Evolutionary conservation across 2,113 vertebrate genomes (phyloP).

Genomic region (Maccullochella peelii): DNA sequence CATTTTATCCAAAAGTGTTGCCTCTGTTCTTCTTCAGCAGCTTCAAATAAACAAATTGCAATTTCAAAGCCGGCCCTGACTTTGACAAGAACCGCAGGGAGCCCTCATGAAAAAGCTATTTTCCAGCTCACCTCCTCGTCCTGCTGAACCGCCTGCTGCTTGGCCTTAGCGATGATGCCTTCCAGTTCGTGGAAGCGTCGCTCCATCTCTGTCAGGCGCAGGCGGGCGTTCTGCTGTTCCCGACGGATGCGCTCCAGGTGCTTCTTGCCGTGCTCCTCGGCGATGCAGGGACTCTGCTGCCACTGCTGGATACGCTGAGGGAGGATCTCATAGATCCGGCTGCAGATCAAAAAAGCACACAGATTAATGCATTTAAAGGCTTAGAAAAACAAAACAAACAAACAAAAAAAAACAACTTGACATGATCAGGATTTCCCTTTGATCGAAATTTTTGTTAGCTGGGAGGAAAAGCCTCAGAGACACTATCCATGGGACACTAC

Average conservation of each 20-base stretch:
- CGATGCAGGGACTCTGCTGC: conserved; percentile 97
- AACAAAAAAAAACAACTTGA: background rate
- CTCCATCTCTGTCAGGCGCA: conserved; percentile 95
- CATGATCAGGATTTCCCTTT: background rate
- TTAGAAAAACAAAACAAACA: too few relatives aligned
- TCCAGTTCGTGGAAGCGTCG: conserved; percentile 95
- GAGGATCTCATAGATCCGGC: conserved; percentile 96
- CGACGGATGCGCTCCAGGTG: conserved; percentile 93
- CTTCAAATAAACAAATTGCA: background rate
- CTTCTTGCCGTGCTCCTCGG: conserved; percentile 95
- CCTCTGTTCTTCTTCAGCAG: background rate
- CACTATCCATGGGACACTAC: background rate
- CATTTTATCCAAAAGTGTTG: background rate
- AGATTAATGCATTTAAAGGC: background rate
- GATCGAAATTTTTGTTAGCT: background rate
- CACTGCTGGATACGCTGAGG: conserved; percentile 97
- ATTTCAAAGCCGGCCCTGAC: background rate
- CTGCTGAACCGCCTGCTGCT: conserved; percentile 93
- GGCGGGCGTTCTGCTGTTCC: conserved; percentile 92
- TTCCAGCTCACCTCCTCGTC: conserved; percentile 90
- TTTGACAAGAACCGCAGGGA: background rate
- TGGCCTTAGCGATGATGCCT: conserved; percentile 93
- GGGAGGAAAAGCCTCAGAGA: background rate
- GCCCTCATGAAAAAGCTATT: too few relatives aligned
- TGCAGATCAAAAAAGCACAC: conserved; percentile 54